Evolutionary conservation across 2,888 invertebrate species (phyloP), one percentile per base, ranked within the genome.

Genomic region (Lepas anatifera): DNA sequence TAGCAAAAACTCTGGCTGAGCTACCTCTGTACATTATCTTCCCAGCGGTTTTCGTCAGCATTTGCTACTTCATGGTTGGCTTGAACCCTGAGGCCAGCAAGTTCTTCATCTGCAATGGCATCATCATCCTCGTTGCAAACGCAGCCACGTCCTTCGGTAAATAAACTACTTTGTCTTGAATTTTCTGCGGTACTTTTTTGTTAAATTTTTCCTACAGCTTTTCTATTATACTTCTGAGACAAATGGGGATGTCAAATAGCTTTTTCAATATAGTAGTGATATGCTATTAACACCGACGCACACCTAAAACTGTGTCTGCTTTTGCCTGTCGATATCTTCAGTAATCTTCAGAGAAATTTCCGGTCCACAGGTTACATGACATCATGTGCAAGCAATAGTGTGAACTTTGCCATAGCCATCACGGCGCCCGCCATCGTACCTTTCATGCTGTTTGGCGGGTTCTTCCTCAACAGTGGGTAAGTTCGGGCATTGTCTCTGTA

Each of bases 21-120:
- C 82, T 91, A 1, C 96, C 96, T 0, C 85, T 95, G 67, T 95
- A 94, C 78, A 84, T 92, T 0, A 83, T 88, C 10, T 87, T 95
- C 50, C 95, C 96, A 0, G 78, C 91, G 13, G 81, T 95, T 4
- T 95, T 94, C 80, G 89, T 89, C 0, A 81, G 86, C 3, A 87
- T 95, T 70, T 86, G 88, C 1, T 97, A 97, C 81, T 96, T 89
- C 78, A 87, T 95, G 87, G 87, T 95, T 68, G 95, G 95, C 1
- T 82, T 93, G 43, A 88, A 91, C 77, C 85, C 88, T 0, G 84
- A 84, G 0, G 83, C 87, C 0, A 80, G 82, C 71, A 79, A 85
- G 72, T 90, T 91, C 77, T 75, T 83, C 8, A 84, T 87, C 18
- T 73, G 72, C 48, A 85, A 87, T 22, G 78, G 75, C 4, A 83